phyloP scores from a whole-genome alignment of 2,888 invertebrate species.

The Scaptomyza cyrtandrae region DNA sequence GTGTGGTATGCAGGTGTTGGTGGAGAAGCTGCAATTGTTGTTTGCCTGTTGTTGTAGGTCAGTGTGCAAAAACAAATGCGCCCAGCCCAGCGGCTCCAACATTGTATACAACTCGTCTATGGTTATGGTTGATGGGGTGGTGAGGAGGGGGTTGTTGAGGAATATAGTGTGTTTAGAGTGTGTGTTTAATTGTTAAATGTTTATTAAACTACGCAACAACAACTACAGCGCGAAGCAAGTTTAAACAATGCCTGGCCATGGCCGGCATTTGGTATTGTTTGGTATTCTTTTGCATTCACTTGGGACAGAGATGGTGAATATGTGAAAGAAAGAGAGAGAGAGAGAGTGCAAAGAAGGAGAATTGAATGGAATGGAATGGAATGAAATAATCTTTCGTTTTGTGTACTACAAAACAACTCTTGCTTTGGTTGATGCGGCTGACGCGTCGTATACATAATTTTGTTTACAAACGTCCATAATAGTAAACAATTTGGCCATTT shows the following conservation, averaged over 20 bases:
- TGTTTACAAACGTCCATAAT: constrained; percentile 78
- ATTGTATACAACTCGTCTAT: constrained; percentile 49
- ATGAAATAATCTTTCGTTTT: constrained; percentile 61
- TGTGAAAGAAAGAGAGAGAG: background rate
- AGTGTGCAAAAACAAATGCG: constrained; percentile 80
- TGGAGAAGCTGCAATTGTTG: constrained; percentile 71
- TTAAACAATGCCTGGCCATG: constrained; percentile 76
- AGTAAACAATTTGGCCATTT: constrained; percentile 83
- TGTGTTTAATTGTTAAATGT: constrained; percentile 81
- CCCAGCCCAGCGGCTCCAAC: constrained; percentile 31
- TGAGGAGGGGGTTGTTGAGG: too few species aligned
- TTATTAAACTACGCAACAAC: constrained; percentile 69
- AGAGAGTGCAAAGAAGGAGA: constrained; percentile 1
- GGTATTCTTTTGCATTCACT: constrained; percentile 54
- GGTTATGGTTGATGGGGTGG: background rate
- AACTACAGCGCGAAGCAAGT: constrained; percentile 58
- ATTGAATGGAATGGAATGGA: constrained; percentile 47
- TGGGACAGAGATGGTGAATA: background rate
- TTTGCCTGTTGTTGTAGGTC: constrained; percentile 82
- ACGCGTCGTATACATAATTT: constrained; percentile 78
- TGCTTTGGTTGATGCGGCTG: constrained; percentile 36
- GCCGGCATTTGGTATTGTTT: constrained; percentile 60
- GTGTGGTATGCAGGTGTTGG: constrained; percentile 16
- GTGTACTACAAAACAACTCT: constrained; percentile 60
- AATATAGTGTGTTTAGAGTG: constrained; percentile 75